phyloP scores from a whole-genome alignment of 1,140 invertebrate genomes.

The Argopecten irradians region DNA sequence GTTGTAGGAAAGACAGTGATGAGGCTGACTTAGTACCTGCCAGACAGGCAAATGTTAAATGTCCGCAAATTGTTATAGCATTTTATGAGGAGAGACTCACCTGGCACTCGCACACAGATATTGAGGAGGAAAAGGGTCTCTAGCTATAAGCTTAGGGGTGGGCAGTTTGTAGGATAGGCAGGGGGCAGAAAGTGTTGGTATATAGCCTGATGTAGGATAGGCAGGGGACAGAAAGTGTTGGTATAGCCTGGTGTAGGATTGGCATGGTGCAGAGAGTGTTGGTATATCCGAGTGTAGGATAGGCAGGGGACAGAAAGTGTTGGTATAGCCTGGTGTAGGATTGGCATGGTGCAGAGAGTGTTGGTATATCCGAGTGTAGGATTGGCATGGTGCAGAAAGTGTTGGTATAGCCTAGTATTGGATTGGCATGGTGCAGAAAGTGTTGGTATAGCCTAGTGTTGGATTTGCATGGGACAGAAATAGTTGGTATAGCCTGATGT shows the following conservation, averaged over 20 bases:
- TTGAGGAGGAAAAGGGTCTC: constrained; percentile 68
- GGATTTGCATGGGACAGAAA: no score
- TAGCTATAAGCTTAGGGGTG: no score
- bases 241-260: neutral
- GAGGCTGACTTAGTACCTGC: constrained; percentile 96
- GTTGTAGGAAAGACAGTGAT: constrained; percentile 90
- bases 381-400: neutral
- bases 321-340: neutral
- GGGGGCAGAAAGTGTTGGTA: constrained; percentile 42
- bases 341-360: neutral
- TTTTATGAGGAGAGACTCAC: constrained; percentile 97
- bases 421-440: neutral
- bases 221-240: constrained; percentile 1
- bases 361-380: neutral
- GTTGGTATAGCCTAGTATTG: neutral
- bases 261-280: neutral
- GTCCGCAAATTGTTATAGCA: constrained; percentile 95
- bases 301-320: neutral
- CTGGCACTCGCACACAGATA: constrained; percentile 87
- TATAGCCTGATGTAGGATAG: neutral
- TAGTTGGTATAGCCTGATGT: no score
- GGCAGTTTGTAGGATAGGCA: no score
- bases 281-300: neutral
- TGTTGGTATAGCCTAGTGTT: neutral
- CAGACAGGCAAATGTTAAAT: constrained; percentile 92